phyloP scores from a whole-genome alignment of 2,113 vertebrate genomes.

The Campylomormyrus numenius region DNA sequence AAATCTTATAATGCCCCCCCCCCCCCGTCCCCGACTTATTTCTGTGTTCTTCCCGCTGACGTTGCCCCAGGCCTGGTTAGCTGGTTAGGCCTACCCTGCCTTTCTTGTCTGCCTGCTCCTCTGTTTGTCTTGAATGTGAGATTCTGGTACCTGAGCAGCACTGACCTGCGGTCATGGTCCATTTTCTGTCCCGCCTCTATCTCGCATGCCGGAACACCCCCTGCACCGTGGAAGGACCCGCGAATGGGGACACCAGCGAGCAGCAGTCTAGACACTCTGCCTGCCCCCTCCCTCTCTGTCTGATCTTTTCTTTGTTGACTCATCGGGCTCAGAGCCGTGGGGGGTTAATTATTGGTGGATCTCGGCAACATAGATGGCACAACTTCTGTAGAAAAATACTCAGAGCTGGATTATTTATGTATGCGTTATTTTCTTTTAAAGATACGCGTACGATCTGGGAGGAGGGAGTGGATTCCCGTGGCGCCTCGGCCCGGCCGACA shows the following conservation, averaged over 20 bases:
- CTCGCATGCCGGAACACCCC: neutral
- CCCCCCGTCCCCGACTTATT: neutral
- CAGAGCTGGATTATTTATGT: neutral
- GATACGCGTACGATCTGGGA: neutral
- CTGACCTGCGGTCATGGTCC: neutral
- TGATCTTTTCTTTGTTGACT: conserved; percentile 2
- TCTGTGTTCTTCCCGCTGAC: neutral
- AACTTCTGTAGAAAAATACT: neutral
- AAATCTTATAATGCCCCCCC: neutral
- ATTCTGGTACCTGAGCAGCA: neutral
- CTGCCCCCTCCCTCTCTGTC: neutral
- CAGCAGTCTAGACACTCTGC: neutral
- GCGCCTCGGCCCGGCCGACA: neutral
- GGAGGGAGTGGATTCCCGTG: neutral
- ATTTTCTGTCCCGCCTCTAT: neutral
- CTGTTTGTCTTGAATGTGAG: neutral
- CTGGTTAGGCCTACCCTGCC: neutral
- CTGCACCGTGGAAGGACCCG: neutral
- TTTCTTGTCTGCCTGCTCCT: neutral
- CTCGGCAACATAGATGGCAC: neutral
- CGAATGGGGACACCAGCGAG: neutral
- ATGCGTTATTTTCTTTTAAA: neutral
- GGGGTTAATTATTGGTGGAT: neutral
- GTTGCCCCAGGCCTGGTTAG: neutral
- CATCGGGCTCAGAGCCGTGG: neutral